Evolutionary conservation across 2,888 invertebrate species (phyloP).

Genomic region (Lithodes maja): DNA sequence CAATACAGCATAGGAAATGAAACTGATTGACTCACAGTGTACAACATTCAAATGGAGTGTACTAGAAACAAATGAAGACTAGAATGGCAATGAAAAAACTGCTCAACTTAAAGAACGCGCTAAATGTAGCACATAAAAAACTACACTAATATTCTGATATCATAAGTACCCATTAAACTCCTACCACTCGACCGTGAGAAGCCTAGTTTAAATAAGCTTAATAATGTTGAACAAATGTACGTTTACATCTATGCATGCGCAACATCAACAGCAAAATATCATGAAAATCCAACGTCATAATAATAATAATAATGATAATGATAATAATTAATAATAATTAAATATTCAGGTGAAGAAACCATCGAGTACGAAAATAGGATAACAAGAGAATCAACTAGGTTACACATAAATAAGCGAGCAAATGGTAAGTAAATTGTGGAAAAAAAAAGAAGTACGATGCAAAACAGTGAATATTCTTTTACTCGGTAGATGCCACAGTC

Average conservation of each 20-base stretch:
- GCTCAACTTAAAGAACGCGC: constrained; percentile 13
- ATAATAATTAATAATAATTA: not conserved
- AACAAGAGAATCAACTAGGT: constrained; percentile 58
- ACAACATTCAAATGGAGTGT: constrained; percentile 45
- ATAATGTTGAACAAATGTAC: constrained; percentile 56
- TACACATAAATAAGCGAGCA: constrained; percentile 64
- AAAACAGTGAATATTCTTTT: constrained; percentile 68
- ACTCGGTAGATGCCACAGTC: constrained; percentile 68
- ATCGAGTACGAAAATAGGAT: constrained; percentile 58
- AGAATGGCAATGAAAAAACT: constrained; percentile 8
- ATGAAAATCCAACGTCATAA: constrained; percentile 51
- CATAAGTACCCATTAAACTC: constrained; percentile 37
- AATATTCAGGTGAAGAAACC: constrained; percentile 50
- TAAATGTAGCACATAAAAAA: constrained; percentile 44
- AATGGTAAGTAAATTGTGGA: constrained; percentile 64
- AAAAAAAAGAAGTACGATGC: constrained; percentile 64
- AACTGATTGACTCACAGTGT: constrained; percentile 33
- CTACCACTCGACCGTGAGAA: constrained; percentile 58
- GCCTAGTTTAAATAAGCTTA: constrained; percentile 54
- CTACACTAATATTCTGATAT: constrained; percentile 48
- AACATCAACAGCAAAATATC: constrained; percentile 64
- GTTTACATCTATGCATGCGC: constrained; percentile 63
- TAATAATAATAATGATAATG: constrained; percentile 6
- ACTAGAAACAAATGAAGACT: not conserved
- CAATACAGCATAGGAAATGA: not conserved